Conservation (phyloP, 30 jellyfish, hydroid and myxozoan species). For the Hydractinia symbiolongicarpus region DNA sequence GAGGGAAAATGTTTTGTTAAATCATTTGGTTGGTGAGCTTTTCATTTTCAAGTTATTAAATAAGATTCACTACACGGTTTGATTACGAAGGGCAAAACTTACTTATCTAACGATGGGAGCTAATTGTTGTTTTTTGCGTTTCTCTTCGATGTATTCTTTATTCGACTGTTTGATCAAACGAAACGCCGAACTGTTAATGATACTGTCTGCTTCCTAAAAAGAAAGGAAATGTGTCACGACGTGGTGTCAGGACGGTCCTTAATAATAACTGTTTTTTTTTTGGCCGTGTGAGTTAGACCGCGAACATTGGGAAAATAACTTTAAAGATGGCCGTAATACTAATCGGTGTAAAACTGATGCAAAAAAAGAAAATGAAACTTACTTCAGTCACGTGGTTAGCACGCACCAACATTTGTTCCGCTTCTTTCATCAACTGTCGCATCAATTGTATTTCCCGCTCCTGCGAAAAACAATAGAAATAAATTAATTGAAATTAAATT, state of each 20-base stretch:
- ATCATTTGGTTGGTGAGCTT: too few species aligned
- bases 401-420: slow-evolving; percentile 28
- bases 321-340: not conserved
- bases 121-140: not conserved
- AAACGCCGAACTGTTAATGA: slow-evolving; percentile 6
- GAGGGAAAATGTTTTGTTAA: too few species aligned
- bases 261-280: too few species aligned
- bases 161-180: slow-evolving; percentile 5
- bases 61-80: too few species aligned
- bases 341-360: not conserved
- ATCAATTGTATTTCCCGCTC: slow-evolving; percentile 21
- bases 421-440: slow-evolving; percentile 34
- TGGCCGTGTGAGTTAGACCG: too few species aligned
- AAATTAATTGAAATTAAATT: not conserved
- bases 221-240: not conserved
- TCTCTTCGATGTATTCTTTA: slow-evolving; percentile 17
- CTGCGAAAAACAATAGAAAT: not conserved
- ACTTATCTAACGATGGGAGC: too few species aligned
- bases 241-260: not conserved
- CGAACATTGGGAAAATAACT: too few species aligned
- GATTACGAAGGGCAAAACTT: too few species aligned
- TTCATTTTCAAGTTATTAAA: too few species aligned
- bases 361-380: not conserved
- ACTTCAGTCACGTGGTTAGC: slow-evolving; percentile 29
- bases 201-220: slow-evolving; percentile 11